Conservation (phyloP, 2,888 invertebrate genomes). For the Apotomis turbidana region DNA sequence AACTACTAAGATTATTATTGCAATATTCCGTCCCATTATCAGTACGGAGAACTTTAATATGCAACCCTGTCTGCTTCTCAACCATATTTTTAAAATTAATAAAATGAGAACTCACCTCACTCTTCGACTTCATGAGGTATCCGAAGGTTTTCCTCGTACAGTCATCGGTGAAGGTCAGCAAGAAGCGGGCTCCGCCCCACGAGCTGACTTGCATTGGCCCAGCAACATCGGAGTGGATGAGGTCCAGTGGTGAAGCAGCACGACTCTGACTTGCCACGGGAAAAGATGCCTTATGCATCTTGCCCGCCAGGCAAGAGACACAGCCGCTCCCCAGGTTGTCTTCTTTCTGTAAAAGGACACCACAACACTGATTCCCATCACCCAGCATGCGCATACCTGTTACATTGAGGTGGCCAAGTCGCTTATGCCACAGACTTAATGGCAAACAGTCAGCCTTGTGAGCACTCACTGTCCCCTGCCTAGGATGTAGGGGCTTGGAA, state of each 20-base stretch:
- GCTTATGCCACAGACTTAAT: no score
- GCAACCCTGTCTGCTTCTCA: conserved; percentile 24
- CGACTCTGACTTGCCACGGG: background rate
- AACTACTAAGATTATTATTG: background rate
- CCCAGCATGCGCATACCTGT: conserved; percentile 1
- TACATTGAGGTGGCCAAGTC: background rate
- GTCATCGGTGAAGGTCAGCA: conserved; percentile 11
- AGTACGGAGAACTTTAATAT: background rate
- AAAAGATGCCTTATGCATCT: background rate
- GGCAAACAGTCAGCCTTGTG: no score
- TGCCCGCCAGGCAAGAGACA: background rate
- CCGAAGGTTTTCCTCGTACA: conserved; percentile 19
- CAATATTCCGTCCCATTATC: conserved; percentile 4
- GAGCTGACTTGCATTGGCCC: background rate
- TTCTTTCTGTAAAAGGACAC: background rate
- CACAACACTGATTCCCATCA: conserved; percentile 1
- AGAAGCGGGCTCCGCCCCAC: conserved; percentile 5
- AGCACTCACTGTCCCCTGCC: no score
- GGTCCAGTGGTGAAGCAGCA: background rate
- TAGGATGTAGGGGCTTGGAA: no score
- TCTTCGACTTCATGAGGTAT: conserved; percentile 14
- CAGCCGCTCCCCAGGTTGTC: background rate
- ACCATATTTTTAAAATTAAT: conserved; percentile 23
- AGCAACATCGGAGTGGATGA: background rate
- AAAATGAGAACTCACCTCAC: conserved; percentile 31